Base-by-base conservation (phyloP, 2,113 vertebrate species). In the Acrocephalus arundinaceus region DNA sequence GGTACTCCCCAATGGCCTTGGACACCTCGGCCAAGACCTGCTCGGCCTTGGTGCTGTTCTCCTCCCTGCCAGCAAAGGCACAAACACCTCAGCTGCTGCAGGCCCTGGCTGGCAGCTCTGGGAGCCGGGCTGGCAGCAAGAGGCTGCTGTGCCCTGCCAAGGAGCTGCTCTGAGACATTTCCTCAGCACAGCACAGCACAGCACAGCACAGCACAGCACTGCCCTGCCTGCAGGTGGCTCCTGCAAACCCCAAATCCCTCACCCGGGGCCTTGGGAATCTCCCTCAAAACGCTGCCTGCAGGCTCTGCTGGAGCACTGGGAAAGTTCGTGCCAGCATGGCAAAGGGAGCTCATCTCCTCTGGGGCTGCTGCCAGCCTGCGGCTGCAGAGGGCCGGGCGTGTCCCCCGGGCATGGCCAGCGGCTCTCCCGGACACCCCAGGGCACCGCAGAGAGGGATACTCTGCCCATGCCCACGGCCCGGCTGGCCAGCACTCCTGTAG, bases 1-100 rank as follows among this genome's bases (percentile, higher is more conserved):
- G 85, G 41, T 79, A 87, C 74, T 87, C 41, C 48, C 41, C 49
- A 1, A 87, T 71, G 66, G 66, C 66, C 57, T 87, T 87, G 66
- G 74, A 45, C 41, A 87, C 85, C 74, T 55, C 74, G 10, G 57
- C 85, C 15, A 87, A 55, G 19, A 87, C n/a, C 85, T 4, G 85
- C 74, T 87, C 55, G 12, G 85, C 85, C 74, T 87, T 87, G 85
- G 3, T 78, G 74, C 74, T 54, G 85, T 87, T 87, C 85, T 87
- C 48, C 85, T 54, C 11, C 74, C 85, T 87, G 74, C 27, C 73
- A 19, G 35, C 70, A 33, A 61, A 87, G 58, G 74, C 25, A 85
- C 16, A 57, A 9, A 27, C 33, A 13, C 24, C 8, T 10, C 28
- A 52, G 21, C 2, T 13, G 63, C 41, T 20, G 25, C 72, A 54